These are phyloP conservation scores for Patella ulyssiponensis DNA, from an alignment of 2,888 invertebrate genomes.

Conservation along the genomic window DNA sequence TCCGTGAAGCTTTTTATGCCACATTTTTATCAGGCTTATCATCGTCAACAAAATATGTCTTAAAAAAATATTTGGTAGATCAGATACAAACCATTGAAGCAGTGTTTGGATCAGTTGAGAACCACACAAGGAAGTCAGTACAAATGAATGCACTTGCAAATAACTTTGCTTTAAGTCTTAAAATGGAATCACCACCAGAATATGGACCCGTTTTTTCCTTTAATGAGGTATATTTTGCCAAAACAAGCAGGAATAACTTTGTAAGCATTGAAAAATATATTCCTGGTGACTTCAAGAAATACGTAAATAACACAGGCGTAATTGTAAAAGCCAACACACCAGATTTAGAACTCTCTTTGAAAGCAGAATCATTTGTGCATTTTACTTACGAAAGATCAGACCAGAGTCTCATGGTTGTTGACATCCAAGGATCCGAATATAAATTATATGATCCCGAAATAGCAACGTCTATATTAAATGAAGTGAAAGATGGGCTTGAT, in stretches of 20 bases:
- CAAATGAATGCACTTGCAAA: not conserved
- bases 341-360: too few species aligned
- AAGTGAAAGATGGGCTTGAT: not conserved
- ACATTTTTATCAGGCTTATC: not conserved
- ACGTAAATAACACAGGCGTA: not conserved
- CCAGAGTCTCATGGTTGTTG: not conserved
- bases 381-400: too few species aligned
- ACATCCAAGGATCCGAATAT: not conserved
- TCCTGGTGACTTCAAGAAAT: not conserved
- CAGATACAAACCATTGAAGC: not conserved
- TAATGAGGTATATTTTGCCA: not conserved
- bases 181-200: conserved; percentile 2
- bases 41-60: not conserved
- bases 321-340: not conserved
- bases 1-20: not conserved
- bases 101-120: not conserved
- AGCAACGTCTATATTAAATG: not conserved
- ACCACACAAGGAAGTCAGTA: conserved; percentile 2
- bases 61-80: not conserved
- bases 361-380: too few species aligned
- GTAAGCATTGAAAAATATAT: conserved; percentile 2
- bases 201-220: not conserved
- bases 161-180: conserved; percentile 7
- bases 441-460: not conserved
- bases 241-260: not conserved